Conservation (phyloP, 2,113 vertebrate genomes). For the Empidonax traillii region DNA sequence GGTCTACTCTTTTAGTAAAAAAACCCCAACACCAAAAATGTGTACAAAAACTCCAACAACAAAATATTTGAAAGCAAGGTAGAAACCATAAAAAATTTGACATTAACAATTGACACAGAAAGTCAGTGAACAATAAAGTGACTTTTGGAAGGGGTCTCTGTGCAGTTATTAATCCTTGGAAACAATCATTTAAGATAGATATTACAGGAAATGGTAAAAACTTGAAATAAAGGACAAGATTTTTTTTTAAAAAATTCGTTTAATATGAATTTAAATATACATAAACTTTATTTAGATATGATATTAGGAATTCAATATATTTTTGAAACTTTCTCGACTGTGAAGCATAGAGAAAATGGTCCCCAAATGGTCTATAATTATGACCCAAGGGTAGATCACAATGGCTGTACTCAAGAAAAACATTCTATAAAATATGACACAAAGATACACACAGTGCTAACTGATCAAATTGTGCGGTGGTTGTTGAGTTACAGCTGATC, state of each 20-base stretch:
- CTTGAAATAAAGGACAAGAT: not conserved
- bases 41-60: not conserved
- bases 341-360: not conserved
- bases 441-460: not conserved
- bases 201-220: not conserved
- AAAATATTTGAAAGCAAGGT: not conserved
- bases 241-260: not conserved
- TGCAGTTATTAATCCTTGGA: not conserved
- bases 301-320: not conserved
- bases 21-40: not conserved
- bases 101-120: not conserved
- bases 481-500: not conserved
- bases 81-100: not conserved
- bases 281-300: not conserved
- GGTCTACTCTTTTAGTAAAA: not conserved
- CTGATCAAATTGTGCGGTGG: not conserved
- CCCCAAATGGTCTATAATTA: not conserved
- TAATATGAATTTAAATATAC: not conserved
- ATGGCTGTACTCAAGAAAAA: not conserved
- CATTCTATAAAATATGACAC: not conserved
- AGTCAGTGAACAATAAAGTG: not conserved
- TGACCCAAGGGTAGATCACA: not conserved
- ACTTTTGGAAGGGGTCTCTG: not conserved
- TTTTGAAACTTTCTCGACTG: not conserved
- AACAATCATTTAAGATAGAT: not conserved